phyloP scores from a whole-genome alignment of 1,140 invertebrate species.

The Drosophila simulans region DNA sequence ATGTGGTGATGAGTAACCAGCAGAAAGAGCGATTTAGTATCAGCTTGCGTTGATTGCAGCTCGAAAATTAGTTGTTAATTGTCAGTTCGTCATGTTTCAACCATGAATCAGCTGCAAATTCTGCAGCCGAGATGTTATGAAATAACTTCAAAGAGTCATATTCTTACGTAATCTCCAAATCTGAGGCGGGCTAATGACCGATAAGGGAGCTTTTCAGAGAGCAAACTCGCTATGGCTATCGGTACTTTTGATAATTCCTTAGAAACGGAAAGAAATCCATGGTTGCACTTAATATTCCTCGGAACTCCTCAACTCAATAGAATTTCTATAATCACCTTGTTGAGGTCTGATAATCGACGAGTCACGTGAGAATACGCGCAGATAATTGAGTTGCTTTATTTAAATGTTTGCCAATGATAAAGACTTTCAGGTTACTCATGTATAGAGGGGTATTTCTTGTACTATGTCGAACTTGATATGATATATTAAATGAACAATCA shows the following conservation, averaged over 20 bases:
- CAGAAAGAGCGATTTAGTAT: neutral
- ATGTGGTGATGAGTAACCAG: conserved; percentile 30
- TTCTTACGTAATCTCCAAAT: conserved; percentile 24
- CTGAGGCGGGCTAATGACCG: conserved; percentile 16
- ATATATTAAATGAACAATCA: too few relatives aligned
- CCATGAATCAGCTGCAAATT: conserved; percentile 59
- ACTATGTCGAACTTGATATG: neutral
- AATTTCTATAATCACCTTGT: conserved; percentile 15
- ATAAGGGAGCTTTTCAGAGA: conserved; percentile 16
- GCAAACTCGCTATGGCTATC: conserved; percentile 1
- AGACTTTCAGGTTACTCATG: neutral
- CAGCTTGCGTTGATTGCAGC: conserved; percentile 44
- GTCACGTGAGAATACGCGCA: conserved; percentile 23
- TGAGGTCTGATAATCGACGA: conserved; percentile 6
- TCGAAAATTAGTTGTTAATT: conserved; percentile 64
- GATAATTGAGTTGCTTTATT: conserved; percentile 11
- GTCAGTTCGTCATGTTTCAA: conserved; percentile 49
- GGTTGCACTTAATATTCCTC: conserved; percentile 1
- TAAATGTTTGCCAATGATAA: conserved; percentile 18
- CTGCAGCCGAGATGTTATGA: conserved; percentile 11
- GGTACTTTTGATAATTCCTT: conserved; percentile 7
- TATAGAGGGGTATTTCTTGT: neutral
- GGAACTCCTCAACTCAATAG: neutral
- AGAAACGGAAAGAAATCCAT: neutral
- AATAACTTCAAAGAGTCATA: conserved; percentile 9